A percentile compares a stretch with the other conserved stretches of the same genome.
Conservation (phyloP, 2,113 vertebrate species). For the Oreamnos americanus region DNA sequence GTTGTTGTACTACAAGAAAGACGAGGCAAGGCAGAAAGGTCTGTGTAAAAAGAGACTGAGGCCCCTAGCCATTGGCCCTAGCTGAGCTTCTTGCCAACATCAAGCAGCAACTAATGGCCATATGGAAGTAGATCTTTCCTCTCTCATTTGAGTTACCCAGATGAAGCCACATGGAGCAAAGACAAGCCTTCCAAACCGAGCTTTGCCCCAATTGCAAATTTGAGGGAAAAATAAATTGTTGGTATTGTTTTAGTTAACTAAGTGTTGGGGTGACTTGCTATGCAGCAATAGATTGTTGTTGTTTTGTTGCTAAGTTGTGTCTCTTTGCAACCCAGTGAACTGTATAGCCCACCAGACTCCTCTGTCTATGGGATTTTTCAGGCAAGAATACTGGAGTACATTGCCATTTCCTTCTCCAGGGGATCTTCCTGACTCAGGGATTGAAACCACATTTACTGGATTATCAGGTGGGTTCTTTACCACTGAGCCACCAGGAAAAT, state of each 20-base stretch:
- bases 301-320: neutral
- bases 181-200: neutral
- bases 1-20: neutral
- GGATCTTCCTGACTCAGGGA: neutral
- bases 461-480: neutral
- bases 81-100: neutral
- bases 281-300: neutral
- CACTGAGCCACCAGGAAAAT: neutral
- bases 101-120: accelerated
- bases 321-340: neutral
- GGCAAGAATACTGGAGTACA: neutral
- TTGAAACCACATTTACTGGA: neutral
- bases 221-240: neutral
- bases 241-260: neutral
- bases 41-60: neutral
- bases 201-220: neutral
- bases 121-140: neutral
- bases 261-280: neutral
- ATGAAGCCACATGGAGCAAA: neutral
- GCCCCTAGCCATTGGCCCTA: neutral
- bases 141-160: neutral
- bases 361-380: neutral
- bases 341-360: neutral
- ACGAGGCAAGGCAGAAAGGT: neutral
- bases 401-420: neutral